A percentile compares a stretch with the other conserved stretches of the same genome.
Evolutionary conservation across 2,888 invertebrate species (phyloP).

Genomic region (Ephialtes manifestator): DNA sequence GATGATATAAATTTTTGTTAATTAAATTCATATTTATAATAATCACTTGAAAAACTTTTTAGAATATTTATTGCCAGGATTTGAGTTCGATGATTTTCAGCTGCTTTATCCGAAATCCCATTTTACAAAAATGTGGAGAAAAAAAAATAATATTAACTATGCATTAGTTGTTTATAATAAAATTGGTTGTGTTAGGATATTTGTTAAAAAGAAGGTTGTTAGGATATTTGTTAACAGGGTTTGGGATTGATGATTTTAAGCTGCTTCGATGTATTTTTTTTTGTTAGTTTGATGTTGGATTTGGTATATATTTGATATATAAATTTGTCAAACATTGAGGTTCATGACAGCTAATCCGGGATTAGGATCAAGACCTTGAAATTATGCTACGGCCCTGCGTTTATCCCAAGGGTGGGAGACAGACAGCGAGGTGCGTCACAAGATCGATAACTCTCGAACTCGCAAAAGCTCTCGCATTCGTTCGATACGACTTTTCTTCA

Average conservation of each 20-base stretch:
- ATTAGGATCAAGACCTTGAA: not conserved
- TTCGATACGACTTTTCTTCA: constrained; percentile 51
- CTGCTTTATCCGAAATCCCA: too few relatives aligned
- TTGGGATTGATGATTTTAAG: not conserved
- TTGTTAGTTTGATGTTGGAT: not conserved
- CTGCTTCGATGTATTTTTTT: not conserved
- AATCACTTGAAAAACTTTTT: too few relatives aligned
- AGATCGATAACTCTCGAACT: constrained; percentile 67
- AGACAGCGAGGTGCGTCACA: constrained; percentile 24
- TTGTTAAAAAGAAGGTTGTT: too few relatives aligned
- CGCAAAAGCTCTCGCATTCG: constrained; percentile 42
- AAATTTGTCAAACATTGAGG: not conserved
- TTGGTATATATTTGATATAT: not conserved
- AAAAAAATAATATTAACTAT: too few relatives aligned
- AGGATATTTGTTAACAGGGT: too few relatives aligned
- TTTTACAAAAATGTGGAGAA: too few relatives aligned
- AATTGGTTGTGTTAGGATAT: too few relatives aligned
- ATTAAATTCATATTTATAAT: too few relatives aligned
- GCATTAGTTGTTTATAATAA: too few relatives aligned
- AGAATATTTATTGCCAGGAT: too few relatives aligned
- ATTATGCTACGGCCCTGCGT: constrained; percentile 6
- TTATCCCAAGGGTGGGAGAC: constrained; percentile 22
- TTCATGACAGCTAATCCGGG: constrained; percentile 1
- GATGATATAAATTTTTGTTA: too few relatives aligned
- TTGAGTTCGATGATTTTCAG: not conserved